Evolutionary conservation across 1,140 invertebrate species (phyloP).

Genomic region (Parapsyche elsis): DNA sequence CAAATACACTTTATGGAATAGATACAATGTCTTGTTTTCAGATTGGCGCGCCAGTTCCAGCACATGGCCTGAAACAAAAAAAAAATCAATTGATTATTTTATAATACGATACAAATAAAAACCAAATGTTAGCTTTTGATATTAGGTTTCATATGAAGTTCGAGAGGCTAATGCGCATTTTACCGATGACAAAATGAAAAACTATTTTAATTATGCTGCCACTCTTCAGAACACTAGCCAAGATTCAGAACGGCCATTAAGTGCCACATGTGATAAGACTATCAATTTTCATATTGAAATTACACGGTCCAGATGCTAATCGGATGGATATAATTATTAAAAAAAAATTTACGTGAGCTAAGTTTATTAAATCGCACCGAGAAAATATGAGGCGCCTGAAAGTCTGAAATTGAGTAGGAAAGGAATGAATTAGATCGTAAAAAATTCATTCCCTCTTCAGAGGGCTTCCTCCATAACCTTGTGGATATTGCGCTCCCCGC

Average conservation of each 20-base stretch:
- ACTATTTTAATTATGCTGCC: constrained; percentile 30
- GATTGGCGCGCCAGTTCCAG: constrained; percentile 77
- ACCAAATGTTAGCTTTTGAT: neutral
- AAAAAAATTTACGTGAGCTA: no score
- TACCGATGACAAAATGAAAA: constrained; percentile 2
- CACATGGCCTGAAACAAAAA: constrained; percentile 77
- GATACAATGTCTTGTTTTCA: constrained; percentile 80
- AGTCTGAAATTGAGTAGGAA: neutral
- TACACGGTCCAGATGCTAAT: constrained; percentile 8
- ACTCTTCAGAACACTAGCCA: neutral
- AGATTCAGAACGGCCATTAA: neutral
- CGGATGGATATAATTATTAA: neutral
- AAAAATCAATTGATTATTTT: constrained; percentile 35
- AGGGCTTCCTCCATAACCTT: neutral
- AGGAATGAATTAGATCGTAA: neutral
- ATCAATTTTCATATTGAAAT: constrained; percentile 1
- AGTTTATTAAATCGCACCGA: no score
- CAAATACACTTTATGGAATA: constrained; percentile 81
- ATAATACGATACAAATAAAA: neutral
- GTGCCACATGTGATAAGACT: neutral
- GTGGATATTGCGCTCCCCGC: neutral
- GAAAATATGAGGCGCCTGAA: no score
- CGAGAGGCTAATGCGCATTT: neutral
- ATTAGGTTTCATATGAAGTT: neutral
- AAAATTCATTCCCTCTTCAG: neutral